A percentile compares a stretch with the other conserved stretches of the same genome.
Conservation (phyloP, 2,888 invertebrate genomes). For the Xanthorhoe spadicearia region DNA sequence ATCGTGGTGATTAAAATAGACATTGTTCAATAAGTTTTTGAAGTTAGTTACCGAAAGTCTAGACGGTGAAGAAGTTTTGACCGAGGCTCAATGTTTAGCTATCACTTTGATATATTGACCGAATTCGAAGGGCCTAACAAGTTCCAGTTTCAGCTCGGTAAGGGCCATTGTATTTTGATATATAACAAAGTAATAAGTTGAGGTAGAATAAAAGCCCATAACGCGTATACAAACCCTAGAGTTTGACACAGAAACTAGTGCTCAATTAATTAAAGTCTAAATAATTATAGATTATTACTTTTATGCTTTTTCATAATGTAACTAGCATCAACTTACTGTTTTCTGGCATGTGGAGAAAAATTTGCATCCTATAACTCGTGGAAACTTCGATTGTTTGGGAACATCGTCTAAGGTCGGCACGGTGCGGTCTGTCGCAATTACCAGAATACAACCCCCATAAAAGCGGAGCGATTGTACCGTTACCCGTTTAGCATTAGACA, state of each 20-base stretch:
- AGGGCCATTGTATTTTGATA: conserved; percentile 58
- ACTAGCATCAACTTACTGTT: too few relatives aligned
- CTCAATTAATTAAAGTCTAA: neutral
- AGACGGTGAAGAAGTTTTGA: conserved; percentile 60
- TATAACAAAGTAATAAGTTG: conserved; percentile 58
- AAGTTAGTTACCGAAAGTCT: conserved; percentile 58
- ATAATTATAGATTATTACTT: neutral
- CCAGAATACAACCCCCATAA: conserved; percentile 68
- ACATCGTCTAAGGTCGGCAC: conserved; percentile 54
- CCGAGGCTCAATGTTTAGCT: conserved; percentile 65
- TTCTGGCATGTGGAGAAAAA: too few relatives aligned
- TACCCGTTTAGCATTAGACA: conserved; percentile 68
- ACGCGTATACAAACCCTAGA: conserved; percentile 53
- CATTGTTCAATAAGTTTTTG: conserved; percentile 38
- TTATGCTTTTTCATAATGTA: too few relatives aligned
- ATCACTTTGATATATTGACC: conserved; percentile 68
- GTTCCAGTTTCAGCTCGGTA: conserved; percentile 53
- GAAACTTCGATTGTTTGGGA: conserved; percentile 49
- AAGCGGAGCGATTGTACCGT: conserved; percentile 67
- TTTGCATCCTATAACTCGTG: neutral
- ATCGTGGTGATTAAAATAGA: conserved; percentile 25
- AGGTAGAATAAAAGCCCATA: conserved; percentile 51
- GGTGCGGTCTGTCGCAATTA: conserved; percentile 63
- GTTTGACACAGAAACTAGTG: conserved; percentile 48
- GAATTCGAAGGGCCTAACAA: conserved; percentile 54